These are phyloP conservation scores for Montipora capricornis DNA, from an alignment of 64 coral and sea anemone genomes.

Conservation along the genomic window DNA sequence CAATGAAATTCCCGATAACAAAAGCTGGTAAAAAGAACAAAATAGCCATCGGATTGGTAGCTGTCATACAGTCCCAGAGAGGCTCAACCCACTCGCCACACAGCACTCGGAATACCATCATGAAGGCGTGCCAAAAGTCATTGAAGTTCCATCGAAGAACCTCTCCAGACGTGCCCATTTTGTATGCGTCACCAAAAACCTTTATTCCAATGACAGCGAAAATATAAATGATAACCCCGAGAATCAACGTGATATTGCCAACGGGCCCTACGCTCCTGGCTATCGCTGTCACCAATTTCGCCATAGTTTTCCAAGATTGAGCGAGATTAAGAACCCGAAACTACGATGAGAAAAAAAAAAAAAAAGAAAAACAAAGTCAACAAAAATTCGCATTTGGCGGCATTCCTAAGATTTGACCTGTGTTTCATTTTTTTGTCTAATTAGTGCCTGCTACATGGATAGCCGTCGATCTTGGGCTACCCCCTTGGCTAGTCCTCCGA, in stretches of 20 bases:
- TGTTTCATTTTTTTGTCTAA: too few relatives aligned
- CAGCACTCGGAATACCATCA: constrained; percentile 97
- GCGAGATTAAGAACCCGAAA: constrained; percentile 88
- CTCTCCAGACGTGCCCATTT: constrained; percentile 70
- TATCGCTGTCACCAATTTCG: constrained; percentile 85
- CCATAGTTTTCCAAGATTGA: constrained; percentile 96
- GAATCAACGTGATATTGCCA: constrained; percentile 91
- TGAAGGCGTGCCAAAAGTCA: constrained; percentile 93
- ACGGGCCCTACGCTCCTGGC: constrained; percentile 85
- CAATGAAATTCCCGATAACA: constrained; percentile 92
- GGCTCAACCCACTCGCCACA: constrained; percentile 97
- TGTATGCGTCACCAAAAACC: constrained; percentile 83
- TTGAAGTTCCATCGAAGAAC: constrained; percentile 95
- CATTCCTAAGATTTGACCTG: background rate
- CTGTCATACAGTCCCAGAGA: constrained; percentile 92
- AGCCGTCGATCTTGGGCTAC: too few relatives aligned
- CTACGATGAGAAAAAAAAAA: constrained; percentile 4
- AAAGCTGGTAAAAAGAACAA: constrained; percentile 88
- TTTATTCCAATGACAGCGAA: constrained; percentile 95
- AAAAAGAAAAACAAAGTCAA: background rate
- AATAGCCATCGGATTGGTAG: constrained; percentile 66
- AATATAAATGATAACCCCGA: constrained; percentile 87
- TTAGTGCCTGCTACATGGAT: too few relatives aligned
- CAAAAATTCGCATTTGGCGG: background rate
- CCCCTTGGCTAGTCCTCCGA: too few relatives aligned